Evolutionary conservation across 2,113 vertebrate species (phyloP).

Genomic region (Prunella fulvescens): DNA sequence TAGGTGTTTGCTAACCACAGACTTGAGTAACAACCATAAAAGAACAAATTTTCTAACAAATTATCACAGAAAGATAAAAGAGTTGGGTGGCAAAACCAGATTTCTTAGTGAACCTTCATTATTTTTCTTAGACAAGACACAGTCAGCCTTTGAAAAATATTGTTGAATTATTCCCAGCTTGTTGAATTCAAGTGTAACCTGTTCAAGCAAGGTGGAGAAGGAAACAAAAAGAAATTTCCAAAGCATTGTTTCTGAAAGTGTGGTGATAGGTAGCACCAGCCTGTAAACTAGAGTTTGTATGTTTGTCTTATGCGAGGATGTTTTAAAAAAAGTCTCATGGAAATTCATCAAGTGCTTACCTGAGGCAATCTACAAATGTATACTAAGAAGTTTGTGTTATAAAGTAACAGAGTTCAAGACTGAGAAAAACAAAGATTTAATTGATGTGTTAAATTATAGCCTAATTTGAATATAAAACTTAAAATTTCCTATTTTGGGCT

Average conservation of each 20-base stretch:
- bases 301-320: neutral
- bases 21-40: neutral
- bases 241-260: neutral
- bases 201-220: neutral
- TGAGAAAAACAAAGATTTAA: neutral
- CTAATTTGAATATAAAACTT: no score
- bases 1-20: neutral
- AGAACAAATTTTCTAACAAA: neutral
- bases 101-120: neutral
- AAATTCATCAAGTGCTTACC: neutral
- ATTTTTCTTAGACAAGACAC: neutral
- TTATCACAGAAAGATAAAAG: neutral
- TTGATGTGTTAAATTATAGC: neutral
- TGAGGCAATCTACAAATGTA: neutral
- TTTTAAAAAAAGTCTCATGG: neutral
- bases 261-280: neutral
- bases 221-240: neutral
- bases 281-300: neutral
- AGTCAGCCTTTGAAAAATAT: neutral
- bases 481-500: neutral
- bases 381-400: neutral
- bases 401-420: neutral
- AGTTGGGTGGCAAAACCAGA: neutral
- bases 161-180: neutral
- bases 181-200: neutral